phyloP scores from a whole-genome alignment of 2,113 vertebrate species.

The Rhadina sibilatrix region DNA sequence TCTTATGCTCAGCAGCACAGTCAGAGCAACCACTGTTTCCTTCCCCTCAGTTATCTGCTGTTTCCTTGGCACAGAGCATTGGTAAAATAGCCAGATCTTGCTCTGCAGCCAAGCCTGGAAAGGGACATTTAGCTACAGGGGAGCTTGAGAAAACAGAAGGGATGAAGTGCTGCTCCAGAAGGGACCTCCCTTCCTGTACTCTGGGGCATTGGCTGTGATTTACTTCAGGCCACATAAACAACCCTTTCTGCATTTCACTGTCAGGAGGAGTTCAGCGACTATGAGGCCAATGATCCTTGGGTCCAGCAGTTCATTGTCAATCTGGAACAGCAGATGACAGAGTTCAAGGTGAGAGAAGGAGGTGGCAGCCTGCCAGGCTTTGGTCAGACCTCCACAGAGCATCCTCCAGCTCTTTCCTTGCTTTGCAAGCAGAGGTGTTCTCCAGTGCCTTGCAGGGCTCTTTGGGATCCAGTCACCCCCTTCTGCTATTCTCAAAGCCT shows the following conservation, averaged over 20 bases:
- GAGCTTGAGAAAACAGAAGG: not conserved
- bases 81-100: not conserved
- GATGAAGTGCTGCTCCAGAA: not conserved
- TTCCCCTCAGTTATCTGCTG: not conserved
- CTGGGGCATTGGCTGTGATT: not conserved
- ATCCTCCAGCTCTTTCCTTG: not conserved
- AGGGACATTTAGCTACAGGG: not conserved
- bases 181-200: not conserved
- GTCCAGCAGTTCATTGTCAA: conserved; percentile 96
- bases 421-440: not conserved
- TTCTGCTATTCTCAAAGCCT: not conserved
- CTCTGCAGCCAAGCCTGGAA: not conserved
- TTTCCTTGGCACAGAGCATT: not conserved
- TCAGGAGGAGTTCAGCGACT: conserved; percentile 97
- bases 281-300: conserved; percentile 97
- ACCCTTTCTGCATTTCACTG: not conserved
- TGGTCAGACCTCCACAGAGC: not conserved
- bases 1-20: not conserved
- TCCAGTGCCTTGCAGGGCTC: not conserved
- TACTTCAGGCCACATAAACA: not conserved
- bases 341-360: conserved; percentile 88
- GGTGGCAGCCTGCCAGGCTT: not conserved
- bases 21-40: not conserved
- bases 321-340: conserved; percentile 93
- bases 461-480: not conserved